These are phyloP conservation scores for Cyprinus carpio DNA, from an alignment of 2,113 vertebrate species.

Conservation along the genomic window DNA sequence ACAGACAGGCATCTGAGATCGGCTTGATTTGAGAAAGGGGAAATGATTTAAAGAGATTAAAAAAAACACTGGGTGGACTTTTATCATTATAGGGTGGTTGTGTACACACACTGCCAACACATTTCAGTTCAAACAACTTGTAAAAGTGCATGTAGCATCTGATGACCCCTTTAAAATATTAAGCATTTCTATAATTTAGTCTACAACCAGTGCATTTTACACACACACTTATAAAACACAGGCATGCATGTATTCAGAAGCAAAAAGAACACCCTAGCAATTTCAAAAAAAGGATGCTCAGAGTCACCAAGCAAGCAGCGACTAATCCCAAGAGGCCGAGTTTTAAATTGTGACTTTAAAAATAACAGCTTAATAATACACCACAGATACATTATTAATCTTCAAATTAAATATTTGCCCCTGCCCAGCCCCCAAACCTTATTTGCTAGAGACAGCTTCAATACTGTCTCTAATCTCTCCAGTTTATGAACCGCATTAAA, in stretches of 20 bases:
- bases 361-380: constrained; percentile 74
- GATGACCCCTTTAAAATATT: not conserved
- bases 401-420: constrained; percentile 74
- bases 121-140: too few relatives aligned
- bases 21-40: too few relatives aligned
- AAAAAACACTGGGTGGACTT: too few relatives aligned
- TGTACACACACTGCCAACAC: too few relatives aligned
- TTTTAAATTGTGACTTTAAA: constrained; percentile 70
- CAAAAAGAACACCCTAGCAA: not conserved
- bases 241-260: not conserved
- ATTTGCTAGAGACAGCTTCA: constrained; percentile 65
- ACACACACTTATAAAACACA: not conserved
- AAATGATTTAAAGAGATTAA: too few relatives aligned
- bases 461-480: constrained; percentile 64
- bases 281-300: not conserved
- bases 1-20: too few relatives aligned
- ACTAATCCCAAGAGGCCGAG: constrained; percentile 65
- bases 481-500: constrained; percentile 57
- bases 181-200: not conserved
- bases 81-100: too few relatives aligned
- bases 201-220: not conserved
- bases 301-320: constrained; percentile 69
- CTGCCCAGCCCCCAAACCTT: constrained; percentile 63
- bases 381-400: constrained; percentile 75
- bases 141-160: too few relatives aligned